Evolutionary conservation across 2,113 vertebrate genomes (phyloP).

Genomic region (Scartelaos histophorus): DNA sequence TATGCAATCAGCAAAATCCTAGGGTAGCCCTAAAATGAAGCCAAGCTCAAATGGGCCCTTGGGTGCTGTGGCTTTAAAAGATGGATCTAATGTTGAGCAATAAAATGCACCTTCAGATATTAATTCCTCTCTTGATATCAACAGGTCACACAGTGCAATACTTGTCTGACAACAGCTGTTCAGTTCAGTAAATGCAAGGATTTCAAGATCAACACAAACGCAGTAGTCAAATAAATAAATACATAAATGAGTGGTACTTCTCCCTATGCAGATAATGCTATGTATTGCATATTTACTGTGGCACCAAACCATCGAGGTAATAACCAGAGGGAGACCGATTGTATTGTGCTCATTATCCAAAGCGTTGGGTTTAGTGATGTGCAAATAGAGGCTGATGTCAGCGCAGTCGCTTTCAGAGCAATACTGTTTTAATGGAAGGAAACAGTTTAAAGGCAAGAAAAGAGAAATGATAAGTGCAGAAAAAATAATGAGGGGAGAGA

Average conservation of each 20-base stretch:
- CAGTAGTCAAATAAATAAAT: not conserved
- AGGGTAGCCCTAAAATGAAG: too few species aligned
- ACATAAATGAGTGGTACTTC: not conserved
- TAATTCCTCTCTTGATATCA: slow-evolving; percentile 1
- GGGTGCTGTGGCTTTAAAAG: too few species aligned
- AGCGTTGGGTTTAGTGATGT: slow-evolving; percentile 21
- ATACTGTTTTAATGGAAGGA: slow-evolving; percentile 22
- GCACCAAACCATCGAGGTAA: slow-evolving; percentile 3
- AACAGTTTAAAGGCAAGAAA: slow-evolving; percentile 21
- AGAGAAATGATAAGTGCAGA: slow-evolving; percentile 32
- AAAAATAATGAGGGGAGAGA: slow-evolving; percentile 29
- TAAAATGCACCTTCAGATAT: too few species aligned
- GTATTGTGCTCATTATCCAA: slow-evolving; percentile 4
- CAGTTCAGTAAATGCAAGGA: not conserved
- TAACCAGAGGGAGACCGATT: not conserved
- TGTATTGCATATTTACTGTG: slow-evolving; percentile 1
- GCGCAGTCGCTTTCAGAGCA: slow-evolving; percentile 17
- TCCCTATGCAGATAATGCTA: not conserved
- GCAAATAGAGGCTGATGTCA: slow-evolving; percentile 14
- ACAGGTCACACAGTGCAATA: not conserved
- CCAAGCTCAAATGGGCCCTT: too few species aligned
- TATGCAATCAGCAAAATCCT: too few species aligned
- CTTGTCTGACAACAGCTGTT: not conserved
- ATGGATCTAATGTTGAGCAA: too few species aligned
- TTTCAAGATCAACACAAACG: not conserved